Evolutionary conservation across 2,113 vertebrate species (phyloP).

Genomic region (Xerus inauris): DNA sequence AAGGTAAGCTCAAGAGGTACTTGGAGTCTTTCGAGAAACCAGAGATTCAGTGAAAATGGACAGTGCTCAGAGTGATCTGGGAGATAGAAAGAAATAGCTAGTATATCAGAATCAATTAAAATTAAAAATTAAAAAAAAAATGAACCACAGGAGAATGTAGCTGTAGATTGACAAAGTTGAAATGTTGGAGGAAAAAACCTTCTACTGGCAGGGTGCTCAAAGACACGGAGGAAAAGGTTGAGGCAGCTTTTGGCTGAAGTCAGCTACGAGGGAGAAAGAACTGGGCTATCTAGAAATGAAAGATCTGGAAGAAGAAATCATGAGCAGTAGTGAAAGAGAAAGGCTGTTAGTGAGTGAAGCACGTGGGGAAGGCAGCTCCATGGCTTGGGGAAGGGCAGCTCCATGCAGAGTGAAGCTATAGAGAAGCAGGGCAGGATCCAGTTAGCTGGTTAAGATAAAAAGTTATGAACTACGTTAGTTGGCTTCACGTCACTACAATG

Average conservation of each 20-base stretch:
- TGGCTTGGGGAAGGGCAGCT: neutral
- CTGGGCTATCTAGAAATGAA: neutral
- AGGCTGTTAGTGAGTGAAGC: neutral
- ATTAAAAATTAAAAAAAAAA: neutral
- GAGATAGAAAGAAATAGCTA: neutral
- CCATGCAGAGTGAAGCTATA: fast-evolving
- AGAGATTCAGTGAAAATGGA: neutral
- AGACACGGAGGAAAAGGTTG: neutral
- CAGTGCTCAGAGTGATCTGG: neutral
- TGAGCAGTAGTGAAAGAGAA: neutral
- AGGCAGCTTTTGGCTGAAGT: neutral
- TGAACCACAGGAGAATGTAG: neutral
- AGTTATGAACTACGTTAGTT: too few species aligned
- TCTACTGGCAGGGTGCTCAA: neutral
- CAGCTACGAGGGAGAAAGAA: neutral
- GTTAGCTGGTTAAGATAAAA: neutral
- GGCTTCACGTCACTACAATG: neutral
- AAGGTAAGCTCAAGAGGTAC: neutral
- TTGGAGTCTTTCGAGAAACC: neutral
- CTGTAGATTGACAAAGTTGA: neutral
- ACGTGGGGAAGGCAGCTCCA: neutral
- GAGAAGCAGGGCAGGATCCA: neutral
- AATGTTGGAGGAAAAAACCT: neutral
- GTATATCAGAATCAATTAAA: neutral
- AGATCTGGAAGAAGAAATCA: neutral